Base-by-base conservation (phyloP, 1,140 invertebrate genomes). In the Ridgeia piscesae region DNA sequence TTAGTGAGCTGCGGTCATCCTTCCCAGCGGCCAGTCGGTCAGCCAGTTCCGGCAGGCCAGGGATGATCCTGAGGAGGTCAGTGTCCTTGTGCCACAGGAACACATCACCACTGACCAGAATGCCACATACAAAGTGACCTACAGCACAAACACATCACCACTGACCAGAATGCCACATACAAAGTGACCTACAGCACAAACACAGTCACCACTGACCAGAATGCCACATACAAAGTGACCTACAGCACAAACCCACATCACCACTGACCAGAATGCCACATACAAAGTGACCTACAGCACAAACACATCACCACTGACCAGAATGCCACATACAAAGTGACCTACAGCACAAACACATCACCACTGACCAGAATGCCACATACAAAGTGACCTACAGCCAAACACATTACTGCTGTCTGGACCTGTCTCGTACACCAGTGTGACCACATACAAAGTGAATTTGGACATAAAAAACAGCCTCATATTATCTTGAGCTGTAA, bases 11-110 rank as follows among this genome's bases (percentile, higher is more conserved):
- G 89, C 31, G 14, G 89, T 4, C 58, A 77, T 77, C 58, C 14
- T 90, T 6, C n/a, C 11, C 34, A 90, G 21, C 89, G 6, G 89
- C 33, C 34, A 90, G 34, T 90, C 31, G 14, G 89, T 90, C 35
- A 21, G 34, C n/a, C 34, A 90, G n/a, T 14, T 90, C 89, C 34
- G 94, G 88, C 31, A 95, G 91, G 34, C 95, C 95, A 92, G 92
- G 93, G 27, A 96, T 94, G 11, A 94, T 94, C 93, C 95, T 95
- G 33, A 95, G 89, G 31, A 94, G 93, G 93, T 96, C 95, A 88
- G 92, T 94, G 91, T 96, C 95, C 93, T 96, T 96, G 91, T 95
- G 94, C 95, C 95, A 96, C 0, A 96, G 92, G 94, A 95, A 95
- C 33, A 96, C 88, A 89, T 95, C 95, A 34, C 95, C 95, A 93